phyloP scores from a whole-genome alignment of 1,140 invertebrate species.

The Lordiphosa stackelbergi region DNA sequence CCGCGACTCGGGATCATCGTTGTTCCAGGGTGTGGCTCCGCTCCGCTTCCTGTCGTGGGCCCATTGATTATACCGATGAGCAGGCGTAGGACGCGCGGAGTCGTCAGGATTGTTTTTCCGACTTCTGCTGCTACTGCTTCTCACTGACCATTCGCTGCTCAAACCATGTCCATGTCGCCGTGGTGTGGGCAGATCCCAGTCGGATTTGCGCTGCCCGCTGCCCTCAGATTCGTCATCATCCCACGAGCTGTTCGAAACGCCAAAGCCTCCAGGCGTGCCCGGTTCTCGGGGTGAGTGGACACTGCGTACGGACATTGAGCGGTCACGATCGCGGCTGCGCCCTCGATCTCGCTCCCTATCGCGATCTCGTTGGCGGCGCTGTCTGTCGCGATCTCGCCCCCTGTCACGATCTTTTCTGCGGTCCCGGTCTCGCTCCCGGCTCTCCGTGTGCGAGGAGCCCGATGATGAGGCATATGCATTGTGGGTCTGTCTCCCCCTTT shows the following conservation, averaged over 20 bases:
- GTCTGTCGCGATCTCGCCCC: constrained; percentile 24
- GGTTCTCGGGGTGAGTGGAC: constrained; percentile 87
- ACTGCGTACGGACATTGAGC: constrained; percentile 79
- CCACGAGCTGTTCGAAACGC: constrained; percentile 83
- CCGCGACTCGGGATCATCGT: constrained; percentile 83
- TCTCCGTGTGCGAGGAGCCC: constrained; percentile 53
- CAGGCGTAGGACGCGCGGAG: constrained; percentile 87
- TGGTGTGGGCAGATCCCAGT: constrained; percentile 96
- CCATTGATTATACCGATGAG: constrained; percentile 88
- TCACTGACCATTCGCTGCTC: constrained; percentile 56
- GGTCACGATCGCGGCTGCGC: constrained; percentile 51
- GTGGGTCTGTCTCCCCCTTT: constrained; percentile 53
- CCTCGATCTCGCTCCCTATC: constrained; percentile 38
- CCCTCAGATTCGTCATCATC: constrained; percentile 85
- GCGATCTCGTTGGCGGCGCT: constrained; percentile 26
- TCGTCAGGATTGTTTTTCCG: constrained; percentile 82
- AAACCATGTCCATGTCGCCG: constrained; percentile 81
- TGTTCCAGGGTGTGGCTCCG: constrained; percentile 81
- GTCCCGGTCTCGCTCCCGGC: constrained; percentile 51
- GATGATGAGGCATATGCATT: constrained; percentile 30
- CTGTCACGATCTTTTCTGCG: constrained; percentile 26
- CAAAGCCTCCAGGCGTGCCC: constrained; percentile 81
- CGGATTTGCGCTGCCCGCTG: constrained; percentile 84
- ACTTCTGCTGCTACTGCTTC: constrained; percentile 68
- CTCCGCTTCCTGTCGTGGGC: constrained; percentile 82